Base-by-base conservation (phyloP, 2,888 invertebrate species). In the Ectemnius cavifrons region DNA sequence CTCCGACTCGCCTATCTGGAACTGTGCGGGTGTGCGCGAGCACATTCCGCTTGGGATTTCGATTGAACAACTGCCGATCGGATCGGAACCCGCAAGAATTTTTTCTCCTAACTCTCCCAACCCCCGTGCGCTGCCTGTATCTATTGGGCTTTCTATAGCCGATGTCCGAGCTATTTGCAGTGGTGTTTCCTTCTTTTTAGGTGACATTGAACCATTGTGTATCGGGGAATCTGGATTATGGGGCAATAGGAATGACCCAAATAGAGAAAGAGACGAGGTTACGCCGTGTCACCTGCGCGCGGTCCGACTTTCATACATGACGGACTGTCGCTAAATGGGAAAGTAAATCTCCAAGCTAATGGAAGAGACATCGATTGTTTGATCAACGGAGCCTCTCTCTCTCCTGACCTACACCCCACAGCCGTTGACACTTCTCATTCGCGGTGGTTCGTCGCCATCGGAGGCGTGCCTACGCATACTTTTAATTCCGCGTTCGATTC, bases 351-450 rank as follows among this genome's bases (percentile, higher is more conserved):
- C 75, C 37, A 1, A 87, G 84, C 88, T 89, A 89, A 89, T 89
- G 89, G 89, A 89, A 89, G 88, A 89, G 89, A 88, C 89, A 88
- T 88, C 87, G 84, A 86, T 77, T 90, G 86, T 90, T 89, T 90
- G 89, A 89, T 87, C 86, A 89, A 87, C 84, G 84, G 84, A 78
- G 72, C 37, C 37, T 72, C 76, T 84, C 81, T 85, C 80, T 85
- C 84, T 88, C 88, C 88, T 89, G 89, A 89, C 89, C 89, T 89
- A 89, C 87, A 89, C 89, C 89, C 88, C 82, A 84, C 84, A 86
- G 85, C 82, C 87, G 86, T 89, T 89, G 87, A 88, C 87, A 87
- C 86, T 87, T 82, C 85, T 87, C 84, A 87, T 89, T 89, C 83
- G 80, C 88, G 78, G 66, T 73, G 63, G 72, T 69, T 57, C 67